A percentile compares a stretch with the other conserved stretches of the same genome.
Conservation (phyloP, 2,888 invertebrate species). For the Drosophila falleni region DNA sequence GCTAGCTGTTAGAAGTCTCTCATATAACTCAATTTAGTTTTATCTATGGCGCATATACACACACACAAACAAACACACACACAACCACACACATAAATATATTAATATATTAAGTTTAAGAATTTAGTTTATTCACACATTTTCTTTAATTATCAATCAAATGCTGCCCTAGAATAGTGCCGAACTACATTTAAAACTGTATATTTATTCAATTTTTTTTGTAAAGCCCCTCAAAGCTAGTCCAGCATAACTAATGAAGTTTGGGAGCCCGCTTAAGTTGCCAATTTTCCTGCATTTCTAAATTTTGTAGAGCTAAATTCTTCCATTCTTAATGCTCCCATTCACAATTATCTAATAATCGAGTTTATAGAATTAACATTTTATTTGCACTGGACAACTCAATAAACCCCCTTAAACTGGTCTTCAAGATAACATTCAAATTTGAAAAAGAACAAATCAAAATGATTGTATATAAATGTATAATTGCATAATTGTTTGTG, state of each 20-base stretch:
- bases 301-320: conserved; percentile 21
- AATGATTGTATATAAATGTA: conserved; percentile 55
- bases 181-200: conserved; percentile 43
- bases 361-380: conserved; percentile 38
- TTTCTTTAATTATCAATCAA: conserved; percentile 30
- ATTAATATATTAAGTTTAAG: conserved; percentile 34
- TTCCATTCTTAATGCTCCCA: conserved; percentile 35
- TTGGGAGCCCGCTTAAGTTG: conserved; percentile 10
- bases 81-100: conserved; percentile 27
- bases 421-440: conserved; percentile 39
- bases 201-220: not conserved
- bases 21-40: conserved; percentile 68
- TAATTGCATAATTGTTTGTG: conserved; percentile 56
- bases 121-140: conserved; percentile 33
- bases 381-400: conserved; percentile 34
- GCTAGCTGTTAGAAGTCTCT: conserved; percentile 75
- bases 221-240: conserved; percentile 17
- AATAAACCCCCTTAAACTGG: conserved; percentile 11
- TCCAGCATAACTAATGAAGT: conserved; percentile 16
- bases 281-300: conserved; percentile 39
- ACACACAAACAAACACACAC: conserved; percentile 37
- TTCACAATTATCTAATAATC: conserved; percentile 26
- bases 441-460: conserved; percentile 17
- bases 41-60: conserved; percentile 54
- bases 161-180: conserved; percentile 61